These are phyloP conservation scores for Pantherophis vulpinus DNA, from an alignment of 2,797 vertebrate genomes.

Conservation along the genomic window DNA sequence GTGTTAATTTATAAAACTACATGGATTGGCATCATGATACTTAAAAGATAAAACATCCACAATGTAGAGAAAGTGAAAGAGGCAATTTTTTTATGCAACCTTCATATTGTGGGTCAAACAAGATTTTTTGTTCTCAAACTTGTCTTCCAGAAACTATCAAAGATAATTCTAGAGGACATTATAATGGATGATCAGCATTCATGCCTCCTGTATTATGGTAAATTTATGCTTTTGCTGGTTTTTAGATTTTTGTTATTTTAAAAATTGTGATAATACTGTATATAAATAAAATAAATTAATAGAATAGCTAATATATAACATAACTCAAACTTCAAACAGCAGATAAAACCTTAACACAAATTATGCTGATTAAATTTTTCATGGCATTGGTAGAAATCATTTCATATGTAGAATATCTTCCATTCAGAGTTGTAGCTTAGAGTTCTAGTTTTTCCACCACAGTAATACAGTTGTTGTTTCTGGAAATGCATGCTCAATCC, in stretches of 20 bases:
- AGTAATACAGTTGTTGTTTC: not conserved
- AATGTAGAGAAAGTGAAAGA: not conserved
- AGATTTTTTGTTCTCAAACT: not conserved
- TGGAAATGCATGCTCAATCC: not conserved
- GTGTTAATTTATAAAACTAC: not conserved
- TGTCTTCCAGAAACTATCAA: not conserved
- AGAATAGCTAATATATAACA: not conserved
- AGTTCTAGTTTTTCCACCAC: conserved; percentile 7
- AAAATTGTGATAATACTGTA: not conserved
- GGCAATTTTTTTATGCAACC: not conserved
- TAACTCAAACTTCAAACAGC: not conserved
- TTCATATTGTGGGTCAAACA: not conserved
- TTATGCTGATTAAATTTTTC: not conserved
- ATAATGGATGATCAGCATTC: not conserved
- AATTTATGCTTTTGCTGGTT: not conserved
- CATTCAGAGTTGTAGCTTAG: not conserved
- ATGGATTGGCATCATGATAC: not conserved
- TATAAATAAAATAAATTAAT: not conserved
- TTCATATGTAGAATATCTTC: not conserved
- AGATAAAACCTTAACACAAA: not conserved
- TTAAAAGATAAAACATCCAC: not conserved
- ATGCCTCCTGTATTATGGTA: not conserved
- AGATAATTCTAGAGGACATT: not conserved
- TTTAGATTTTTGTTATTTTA: not conserved
- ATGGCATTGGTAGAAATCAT: not conserved